A percentile compares a stretch with the other conserved stretches of the same genome.
These are phyloP conservation scores for Chrysogorgia sp. DNA, from an alignment of 92 coral and sea anemone genomes.

Conservation along the genomic window DNA sequence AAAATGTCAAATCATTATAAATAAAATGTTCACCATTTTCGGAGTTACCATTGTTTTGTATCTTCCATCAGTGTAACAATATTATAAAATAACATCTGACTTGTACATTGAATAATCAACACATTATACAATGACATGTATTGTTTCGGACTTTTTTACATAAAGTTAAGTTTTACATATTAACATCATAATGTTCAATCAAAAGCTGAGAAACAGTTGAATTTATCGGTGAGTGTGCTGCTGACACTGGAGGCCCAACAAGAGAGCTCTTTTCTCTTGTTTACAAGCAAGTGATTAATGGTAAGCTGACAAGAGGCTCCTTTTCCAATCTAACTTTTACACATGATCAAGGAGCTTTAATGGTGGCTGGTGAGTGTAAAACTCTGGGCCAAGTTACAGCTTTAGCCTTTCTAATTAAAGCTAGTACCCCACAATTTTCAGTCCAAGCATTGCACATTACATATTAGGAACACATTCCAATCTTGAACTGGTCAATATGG, in stretches of 20 bases:
- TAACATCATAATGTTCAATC: constrained; percentile 6
- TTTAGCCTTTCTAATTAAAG: constrained; percentile 55
- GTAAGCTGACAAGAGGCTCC: constrained; percentile 54
- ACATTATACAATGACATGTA: background rate
- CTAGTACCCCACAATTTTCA: constrained; percentile 59
- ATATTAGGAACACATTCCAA: constrained; percentile 33
- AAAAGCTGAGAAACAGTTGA: constrained; percentile 36
- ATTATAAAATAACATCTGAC: too few species aligned
- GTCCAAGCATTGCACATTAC: constrained; percentile 49
- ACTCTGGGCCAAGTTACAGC: constrained; percentile 56
- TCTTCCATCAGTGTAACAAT: too few species aligned
- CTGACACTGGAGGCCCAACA: constrained; percentile 54
- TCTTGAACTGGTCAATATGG: background rate
- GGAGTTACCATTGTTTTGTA: too few species aligned
- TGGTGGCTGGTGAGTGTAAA: constrained; percentile 48
- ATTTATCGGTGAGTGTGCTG: constrained; percentile 51
- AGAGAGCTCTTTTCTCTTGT: constrained; percentile 48
- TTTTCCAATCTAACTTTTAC: constrained; percentile 56
- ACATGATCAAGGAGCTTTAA: constrained; percentile 56
- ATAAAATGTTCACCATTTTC: too few species aligned
- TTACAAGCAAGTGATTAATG: constrained; percentile 31
- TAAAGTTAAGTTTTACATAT: too few species aligned
- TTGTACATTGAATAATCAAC: too few species aligned
- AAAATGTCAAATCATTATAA: too few species aligned
- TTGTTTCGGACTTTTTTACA: background rate